Evolutionary conservation across 2,797 vertebrate genomes (phyloP).

Genomic region (Acipenser transmontanus): DNA sequence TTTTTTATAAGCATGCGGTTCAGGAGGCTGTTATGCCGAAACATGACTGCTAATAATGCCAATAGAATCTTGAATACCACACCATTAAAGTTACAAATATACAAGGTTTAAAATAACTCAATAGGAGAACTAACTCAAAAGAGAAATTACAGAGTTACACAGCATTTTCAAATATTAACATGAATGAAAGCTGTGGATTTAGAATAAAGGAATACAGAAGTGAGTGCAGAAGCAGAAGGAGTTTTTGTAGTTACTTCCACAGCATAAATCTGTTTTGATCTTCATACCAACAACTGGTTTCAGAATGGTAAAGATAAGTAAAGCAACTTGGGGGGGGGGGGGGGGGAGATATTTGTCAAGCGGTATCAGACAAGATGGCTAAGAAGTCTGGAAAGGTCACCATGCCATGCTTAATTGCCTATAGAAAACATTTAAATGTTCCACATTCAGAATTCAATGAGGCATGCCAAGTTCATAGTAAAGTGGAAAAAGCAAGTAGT

Average conservation of each 20-base stretch:
- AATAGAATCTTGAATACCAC: no score
- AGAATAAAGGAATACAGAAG: no score
- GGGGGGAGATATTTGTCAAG: constrained; percentile 9
- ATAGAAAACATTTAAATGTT: constrained; percentile 29
- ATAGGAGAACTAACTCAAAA: no score
- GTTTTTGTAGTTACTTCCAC: not conserved
- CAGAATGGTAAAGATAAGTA: constrained; percentile 26
- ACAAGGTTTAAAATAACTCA: no score
- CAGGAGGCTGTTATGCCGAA: no score
- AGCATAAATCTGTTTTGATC: not conserved
- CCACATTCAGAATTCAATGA: constrained; percentile 38
- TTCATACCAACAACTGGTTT: constrained; percentile 14
- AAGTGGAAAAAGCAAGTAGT: constrained; percentile 11
- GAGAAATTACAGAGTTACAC: no score
- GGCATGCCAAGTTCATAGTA: constrained; percentile 28
- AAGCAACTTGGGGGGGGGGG: constrained; percentile 20
- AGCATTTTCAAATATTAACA: no score
- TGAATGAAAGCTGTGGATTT: no score
- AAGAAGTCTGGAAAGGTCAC: constrained; percentile 16
- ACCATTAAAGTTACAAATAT: no score
- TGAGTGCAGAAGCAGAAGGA: no score
- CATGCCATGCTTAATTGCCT: constrained; percentile 31
- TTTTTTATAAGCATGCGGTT: no score
- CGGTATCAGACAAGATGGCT: constrained; percentile 2
- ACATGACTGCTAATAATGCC: no score